Base-by-base conservation (phyloP, 2,888 invertebrate genomes). In the Macropis europaea region DNA sequence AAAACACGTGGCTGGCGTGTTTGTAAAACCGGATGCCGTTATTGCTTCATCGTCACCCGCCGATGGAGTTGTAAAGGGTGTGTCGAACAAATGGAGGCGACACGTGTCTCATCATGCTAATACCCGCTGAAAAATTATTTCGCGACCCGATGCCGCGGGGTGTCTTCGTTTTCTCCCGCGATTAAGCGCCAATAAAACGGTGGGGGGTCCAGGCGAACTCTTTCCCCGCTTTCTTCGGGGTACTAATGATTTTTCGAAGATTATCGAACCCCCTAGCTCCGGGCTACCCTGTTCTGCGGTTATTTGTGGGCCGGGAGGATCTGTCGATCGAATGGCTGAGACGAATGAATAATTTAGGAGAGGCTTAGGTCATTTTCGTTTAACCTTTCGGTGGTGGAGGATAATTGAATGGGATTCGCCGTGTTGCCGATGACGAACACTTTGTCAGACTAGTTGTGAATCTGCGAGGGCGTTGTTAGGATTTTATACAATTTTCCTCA, bases 81-180 rank as follows among this genome's bases (percentile, higher is more conserved):
- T 19, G 13, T 40, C 56, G 52, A 71, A 76, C 76, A 79, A 79
- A 81, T 78, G 72, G 74, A 71, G 42, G 47, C 60, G 82, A 75
- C 84, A 85, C 84, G 84, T 82, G 84, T 69, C 82, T 52, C 50
- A 54, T 54, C 76, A 57, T 71, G 72, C 67, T 84, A 82, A 84
- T 84, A 74, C 79, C 45, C 73, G 61, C 63, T 86, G 81, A 86
- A 84, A 84, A 84, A 86, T 85, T 76, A 78, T 85, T 83, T 79
- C 59, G 74, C 69, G 78, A 72, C 36, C 28, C 22, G 45, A 62
- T 22, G 17, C 34, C 34, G 26, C 9, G 62, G 54, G 61, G 28
- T 34, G 48, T 30, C 57, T 50, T 15, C 32, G n/a, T 34, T 17
- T 54, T 19, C 43, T 47, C 59, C n/a, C 22, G 40, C 73, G 76